Percentiles rank a stretch among this genome's conserved stretches.
These are phyloP conservation scores for Lepisosteus osseus DNA, from an alignment of 2,113 vertebrate species.

Conservation along the genomic window DNA sequence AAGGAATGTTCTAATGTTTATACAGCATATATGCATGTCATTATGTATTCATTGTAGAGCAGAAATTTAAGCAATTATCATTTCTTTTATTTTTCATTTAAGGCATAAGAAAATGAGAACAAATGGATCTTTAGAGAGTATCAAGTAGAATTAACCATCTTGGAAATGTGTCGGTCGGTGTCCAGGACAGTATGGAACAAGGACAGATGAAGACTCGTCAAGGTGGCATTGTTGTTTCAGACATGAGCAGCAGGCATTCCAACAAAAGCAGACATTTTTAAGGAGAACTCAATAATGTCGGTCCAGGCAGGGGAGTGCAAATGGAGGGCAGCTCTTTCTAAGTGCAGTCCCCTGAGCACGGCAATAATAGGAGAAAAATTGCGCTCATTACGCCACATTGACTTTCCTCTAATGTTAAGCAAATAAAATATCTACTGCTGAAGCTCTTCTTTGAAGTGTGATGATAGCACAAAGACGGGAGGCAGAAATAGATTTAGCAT, in stretches of 20 bases:
- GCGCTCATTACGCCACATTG: slow-evolving; percentile 65
- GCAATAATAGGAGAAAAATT: slow-evolving; percentile 62
- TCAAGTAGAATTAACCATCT: too few relatives aligned
- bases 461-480: slow-evolving; percentile 48
- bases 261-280: not conserved
- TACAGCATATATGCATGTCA: too few relatives aligned
- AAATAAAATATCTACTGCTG: slow-evolving; percentile 66
- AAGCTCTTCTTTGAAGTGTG: slow-evolving; percentile 63
- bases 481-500: slow-evolving; percentile 60
- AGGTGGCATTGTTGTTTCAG: not conserved
- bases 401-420: slow-evolving; percentile 68
- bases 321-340: slow-evolving; percentile 12
- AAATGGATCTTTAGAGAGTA: too few relatives aligned
- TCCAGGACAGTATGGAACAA: not conserved
- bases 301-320: not conserved
- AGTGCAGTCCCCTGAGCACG: slow-evolving; percentile 40
- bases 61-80: too few relatives aligned
- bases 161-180: too few relatives aligned
- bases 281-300: not conserved
- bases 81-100: too few relatives aligned
- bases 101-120: too few relatives aligned
- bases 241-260: not conserved
- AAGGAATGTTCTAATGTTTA: too few relatives aligned
- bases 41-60: too few relatives aligned
- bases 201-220: not conserved